Evolutionary conservation across 2,888 invertebrate species (phyloP).

Genomic region (Rhamphomyia laevipes): DNA sequence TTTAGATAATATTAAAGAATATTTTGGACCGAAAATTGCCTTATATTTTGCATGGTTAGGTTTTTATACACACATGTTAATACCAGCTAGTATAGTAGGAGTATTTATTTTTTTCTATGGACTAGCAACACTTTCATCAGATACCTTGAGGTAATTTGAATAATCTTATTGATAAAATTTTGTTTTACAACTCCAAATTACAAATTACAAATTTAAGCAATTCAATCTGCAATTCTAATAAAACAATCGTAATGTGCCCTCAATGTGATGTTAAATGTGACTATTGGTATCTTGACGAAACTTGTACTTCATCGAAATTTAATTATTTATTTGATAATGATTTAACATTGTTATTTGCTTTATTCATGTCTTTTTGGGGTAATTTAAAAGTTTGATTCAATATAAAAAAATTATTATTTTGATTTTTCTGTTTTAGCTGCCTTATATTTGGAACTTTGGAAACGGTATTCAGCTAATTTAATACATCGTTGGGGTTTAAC

Average conservation of each 20-base stretch:
- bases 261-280: slow-evolving; percentile 63
- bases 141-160: slow-evolving; percentile 33
- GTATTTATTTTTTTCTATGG: slow-evolving; percentile 53
- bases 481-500: slow-evolving; percentile 75
- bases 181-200: neutral
- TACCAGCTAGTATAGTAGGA: slow-evolving; percentile 58
- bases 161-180: neutral
- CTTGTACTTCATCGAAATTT: slow-evolving; percentile 58
- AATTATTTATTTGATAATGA: slow-evolving; percentile 77
- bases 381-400: slow-evolving; percentile 15
- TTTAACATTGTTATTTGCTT: slow-evolving; percentile 63
- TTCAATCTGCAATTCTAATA: slow-evolving; percentile 45
- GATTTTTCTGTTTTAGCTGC: slow-evolving; percentile 37
- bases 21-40: slow-evolving; percentile 65
- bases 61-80: slow-evolving; percentile 73
- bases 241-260: slow-evolving; percentile 65
- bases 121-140: slow-evolving; percentile 38
- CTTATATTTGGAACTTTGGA: slow-evolving; percentile 73
- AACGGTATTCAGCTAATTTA: slow-evolving; percentile 62
- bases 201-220: slow-evolving; percentile 27
- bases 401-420: neutral
- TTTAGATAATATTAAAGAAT: slow-evolving; percentile 62
- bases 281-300: slow-evolving; percentile 59
- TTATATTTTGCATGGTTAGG: slow-evolving; percentile 78
- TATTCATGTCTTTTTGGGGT: slow-evolving; percentile 75